Percentiles rank a stretch among this genome's conserved stretches.
Conservation (phyloP, 2,888 invertebrate species). For the Catocala nupta region DNA sequence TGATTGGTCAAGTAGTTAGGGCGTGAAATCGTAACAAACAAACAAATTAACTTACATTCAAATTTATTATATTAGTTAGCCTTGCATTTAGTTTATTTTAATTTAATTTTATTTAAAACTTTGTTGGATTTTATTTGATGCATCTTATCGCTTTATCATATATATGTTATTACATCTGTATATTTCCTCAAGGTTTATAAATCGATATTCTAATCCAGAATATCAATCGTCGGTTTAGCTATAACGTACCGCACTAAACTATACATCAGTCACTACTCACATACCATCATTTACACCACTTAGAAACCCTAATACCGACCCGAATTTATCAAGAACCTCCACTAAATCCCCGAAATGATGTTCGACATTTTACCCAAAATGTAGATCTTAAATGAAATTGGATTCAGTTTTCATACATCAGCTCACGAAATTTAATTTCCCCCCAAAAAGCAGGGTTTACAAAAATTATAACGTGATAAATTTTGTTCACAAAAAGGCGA, state of each 20-base stretch:
- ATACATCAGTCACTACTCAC: constrained; percentile 30
- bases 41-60: too few species aligned
- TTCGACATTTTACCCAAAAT: constrained; percentile 31
- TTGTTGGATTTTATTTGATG: too few species aligned
- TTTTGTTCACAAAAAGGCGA: constrained; percentile 50
- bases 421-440: constrained; percentile 39
- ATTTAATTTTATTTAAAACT: too few species aligned
- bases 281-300: constrained; percentile 34
- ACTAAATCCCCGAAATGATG: constrained; percentile 36
- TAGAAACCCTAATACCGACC: constrained; percentile 26
- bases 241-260: constrained; percentile 29
- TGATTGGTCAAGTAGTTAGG: too few species aligned
- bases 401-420: constrained; percentile 46
- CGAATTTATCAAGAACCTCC: constrained; percentile 36
- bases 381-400: constrained; percentile 30
- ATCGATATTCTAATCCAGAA: constrained; percentile 31
- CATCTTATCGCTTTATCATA: too few species aligned
- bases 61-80: too few species aligned
- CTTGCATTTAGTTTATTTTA: too few species aligned
- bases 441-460: constrained; percentile 32
- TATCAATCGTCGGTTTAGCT: constrained; percentile 40
- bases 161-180: too few species aligned
- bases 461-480: constrained; percentile 55
- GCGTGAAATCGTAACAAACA: too few species aligned
- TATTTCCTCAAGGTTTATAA: constrained; percentile 2